Evolutionary conservation across 2,888 invertebrate genomes (phyloP).

Genomic region (Acrocera orbiculus): DNA sequence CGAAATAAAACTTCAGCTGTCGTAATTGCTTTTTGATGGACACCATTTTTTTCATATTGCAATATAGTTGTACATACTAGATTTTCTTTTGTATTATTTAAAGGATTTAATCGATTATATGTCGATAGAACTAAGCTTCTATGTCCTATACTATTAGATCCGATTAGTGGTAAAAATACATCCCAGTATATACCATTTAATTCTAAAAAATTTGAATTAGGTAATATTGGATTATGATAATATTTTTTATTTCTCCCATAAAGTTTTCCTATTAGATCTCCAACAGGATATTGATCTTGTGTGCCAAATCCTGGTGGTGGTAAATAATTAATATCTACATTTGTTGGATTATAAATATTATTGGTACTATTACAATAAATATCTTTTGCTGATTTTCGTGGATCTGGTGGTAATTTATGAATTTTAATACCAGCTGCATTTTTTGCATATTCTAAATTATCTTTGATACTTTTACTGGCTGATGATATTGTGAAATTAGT

Average conservation of each 20-base stretch:
- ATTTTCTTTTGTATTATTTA: slow-evolving; percentile 21
- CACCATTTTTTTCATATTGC: slow-evolving; percentile 43
- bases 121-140: slow-evolving; percentile 41
- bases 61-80: slow-evolving; percentile 44
- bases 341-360: slow-evolving; percentile 57
- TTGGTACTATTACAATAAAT: slow-evolving; percentile 52
- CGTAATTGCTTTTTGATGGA: slow-evolving; percentile 51
- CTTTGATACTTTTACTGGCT: slow-evolving; percentile 46
- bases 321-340: slow-evolving; percentile 34
- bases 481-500: slow-evolving; percentile 51
- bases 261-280: slow-evolving; percentile 76
- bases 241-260: slow-evolving; percentile 51
- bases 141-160: slow-evolving; percentile 59
- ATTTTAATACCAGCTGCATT: slow-evolving; percentile 55
- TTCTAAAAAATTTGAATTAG: slow-evolving; percentile 51
- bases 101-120: slow-evolving; percentile 20
- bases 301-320: slow-evolving; percentile 65
- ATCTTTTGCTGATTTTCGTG: slow-evolving; percentile 32
- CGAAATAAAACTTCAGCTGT: slow-evolving; percentile 67
- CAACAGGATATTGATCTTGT: slow-evolving; percentile 78
- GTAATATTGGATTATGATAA: slow-evolving; percentile 47
- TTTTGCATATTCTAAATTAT: slow-evolving; percentile 53
- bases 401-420: slow-evolving; percentile 49
- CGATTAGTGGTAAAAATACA: slow-evolving; percentile 66
- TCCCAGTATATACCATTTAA: slow-evolving; percentile 66